These are phyloP conservation scores for Phodopus roborovskii DNA, from an alignment of 2,113 vertebrate species.

Conservation along the genomic window DNA sequence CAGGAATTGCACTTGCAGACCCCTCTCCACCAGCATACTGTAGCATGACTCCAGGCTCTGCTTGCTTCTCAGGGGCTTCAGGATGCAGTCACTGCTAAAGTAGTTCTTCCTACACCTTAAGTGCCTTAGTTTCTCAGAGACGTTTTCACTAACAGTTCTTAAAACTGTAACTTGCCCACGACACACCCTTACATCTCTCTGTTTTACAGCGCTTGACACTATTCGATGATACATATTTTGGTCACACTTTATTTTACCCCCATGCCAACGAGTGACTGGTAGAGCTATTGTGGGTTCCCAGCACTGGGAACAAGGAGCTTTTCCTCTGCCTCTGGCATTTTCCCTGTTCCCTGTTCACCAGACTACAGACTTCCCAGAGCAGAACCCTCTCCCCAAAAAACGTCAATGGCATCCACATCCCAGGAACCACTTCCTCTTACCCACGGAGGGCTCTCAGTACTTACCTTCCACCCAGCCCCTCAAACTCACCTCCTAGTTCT, in stretches of 20 bases:
- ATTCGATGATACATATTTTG: neutral
- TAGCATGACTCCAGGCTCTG: neutral
- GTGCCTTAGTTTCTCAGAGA: neutral
- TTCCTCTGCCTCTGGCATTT: neutral
- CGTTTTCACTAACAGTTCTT: neutral
- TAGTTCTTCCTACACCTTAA: neutral
- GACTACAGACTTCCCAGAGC: neutral
- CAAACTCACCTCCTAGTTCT: neutral
- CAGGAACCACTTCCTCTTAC: neutral
- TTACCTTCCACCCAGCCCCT: neutral
- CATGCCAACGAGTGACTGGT: neutral
- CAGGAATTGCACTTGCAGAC: neutral
- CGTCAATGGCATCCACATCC: neutral
- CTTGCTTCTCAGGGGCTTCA: neutral
- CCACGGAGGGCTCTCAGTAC: neutral
- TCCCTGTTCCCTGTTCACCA: neutral
- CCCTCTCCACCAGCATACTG: neutral
- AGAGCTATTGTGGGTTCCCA: neutral
- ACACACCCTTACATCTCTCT: neutral
- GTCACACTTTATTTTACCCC: neutral
- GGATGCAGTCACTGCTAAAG: neutral
- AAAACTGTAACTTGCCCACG: neutral
- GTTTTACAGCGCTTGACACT: neutral
- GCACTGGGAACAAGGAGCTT: neutral
- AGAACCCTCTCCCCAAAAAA: neutral